Conservation (phyloP, 2,113 vertebrate species). For the Pardalotus punctatus region DNA sequence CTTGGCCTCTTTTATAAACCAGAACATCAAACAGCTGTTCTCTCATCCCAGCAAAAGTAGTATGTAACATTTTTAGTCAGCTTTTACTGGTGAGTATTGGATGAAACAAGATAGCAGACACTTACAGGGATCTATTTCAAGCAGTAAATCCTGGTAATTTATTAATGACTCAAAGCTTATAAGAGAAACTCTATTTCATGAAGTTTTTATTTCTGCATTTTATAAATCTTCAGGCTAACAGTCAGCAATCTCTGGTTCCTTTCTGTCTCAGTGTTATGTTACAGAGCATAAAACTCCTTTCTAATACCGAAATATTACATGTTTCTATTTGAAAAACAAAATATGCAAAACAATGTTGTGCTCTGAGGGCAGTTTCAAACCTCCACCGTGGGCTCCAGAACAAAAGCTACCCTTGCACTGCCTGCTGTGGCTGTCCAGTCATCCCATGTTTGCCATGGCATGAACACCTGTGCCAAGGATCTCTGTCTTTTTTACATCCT, state of each 20-base stretch:
- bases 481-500: neutral
- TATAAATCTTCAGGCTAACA: neutral
- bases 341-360: fast-evolving
- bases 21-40: constrained; percentile 64
- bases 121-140: neutral
- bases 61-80: neutral
- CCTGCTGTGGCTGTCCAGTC: neutral
- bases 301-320: neutral
- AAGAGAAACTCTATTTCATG: neutral
- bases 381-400: neutral
- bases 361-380: neutral
- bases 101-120: constrained; percentile 11
- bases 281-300: neutral
- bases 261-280: neutral
- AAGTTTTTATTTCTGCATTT: constrained; percentile 21
- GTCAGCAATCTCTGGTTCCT: neutral
- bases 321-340: neutral
- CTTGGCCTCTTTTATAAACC: constrained; percentile 41
- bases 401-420: neutral
- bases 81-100: constrained; percentile 5
- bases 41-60: neutral
- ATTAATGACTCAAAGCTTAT: neutral
- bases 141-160: constrained; percentile 24
- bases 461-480: fast-evolving
- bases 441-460: neutral